Evolutionary conservation across 2,797 vertebrate genomes (phyloP).

Genomic region (Onychomys torridus): DNA sequence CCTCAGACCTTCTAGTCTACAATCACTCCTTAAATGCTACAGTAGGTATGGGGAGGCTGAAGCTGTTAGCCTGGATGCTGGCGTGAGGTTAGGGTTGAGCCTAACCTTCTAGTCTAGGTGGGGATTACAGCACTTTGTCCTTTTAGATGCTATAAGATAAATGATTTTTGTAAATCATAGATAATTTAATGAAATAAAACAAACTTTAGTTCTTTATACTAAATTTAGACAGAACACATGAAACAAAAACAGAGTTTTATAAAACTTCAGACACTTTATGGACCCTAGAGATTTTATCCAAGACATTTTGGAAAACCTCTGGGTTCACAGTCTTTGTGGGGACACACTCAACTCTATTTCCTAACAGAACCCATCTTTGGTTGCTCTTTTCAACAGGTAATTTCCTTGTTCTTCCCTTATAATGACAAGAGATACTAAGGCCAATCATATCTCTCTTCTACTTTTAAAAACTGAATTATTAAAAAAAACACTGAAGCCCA

Average conservation of each 20-base stretch:
- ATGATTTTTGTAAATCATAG: background rate
- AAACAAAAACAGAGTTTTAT: background rate
- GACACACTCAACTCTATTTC: no score
- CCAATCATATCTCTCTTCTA: background rate
- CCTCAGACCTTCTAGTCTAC: background rate
- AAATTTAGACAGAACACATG: background rate
- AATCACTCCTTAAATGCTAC: background rate
- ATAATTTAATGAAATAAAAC: background rate
- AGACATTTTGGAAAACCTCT: background rate
- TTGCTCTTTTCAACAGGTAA: background rate
- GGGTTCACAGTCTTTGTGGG: background rate
- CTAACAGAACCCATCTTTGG: background rate
- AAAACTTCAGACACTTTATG: background rate
- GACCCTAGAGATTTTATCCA: background rate
- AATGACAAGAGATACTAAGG: background rate
- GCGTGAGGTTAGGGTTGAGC: background rate
- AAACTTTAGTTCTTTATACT: background rate
- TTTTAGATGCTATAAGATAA: background rate
- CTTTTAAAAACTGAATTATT: background rate
- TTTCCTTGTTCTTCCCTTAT: background rate
- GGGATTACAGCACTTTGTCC: background rate
- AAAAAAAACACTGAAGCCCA: background rate
- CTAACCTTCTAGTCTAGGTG: background rate
- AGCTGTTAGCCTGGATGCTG: background rate
- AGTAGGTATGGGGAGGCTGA: fast-evolving